Evolutionary conservation across 2,888 invertebrate species (phyloP), one percentile per base, ranked within the genome.

Genomic region (Muschampia plurimacula): DNA sequence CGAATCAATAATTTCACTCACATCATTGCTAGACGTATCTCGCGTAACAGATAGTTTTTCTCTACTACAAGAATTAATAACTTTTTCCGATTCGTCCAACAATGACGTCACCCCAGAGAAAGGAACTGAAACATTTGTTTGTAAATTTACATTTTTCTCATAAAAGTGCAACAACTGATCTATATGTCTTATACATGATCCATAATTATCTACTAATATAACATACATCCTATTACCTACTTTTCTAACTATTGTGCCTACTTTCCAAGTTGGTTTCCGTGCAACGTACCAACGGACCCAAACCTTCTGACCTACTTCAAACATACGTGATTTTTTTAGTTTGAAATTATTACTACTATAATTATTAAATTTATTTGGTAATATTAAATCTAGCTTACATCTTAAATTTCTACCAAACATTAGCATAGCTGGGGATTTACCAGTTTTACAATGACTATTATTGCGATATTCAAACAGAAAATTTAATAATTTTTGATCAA

Each of bases 341-440:
- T 60, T 36, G 0, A 8, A 0, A 10, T 60, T 6, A 57, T 57
- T 28, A 6, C 3, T n/a, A 60, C 36, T 60, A n/a, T 10, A 2
- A 32, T 60, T 22, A 28, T 67, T 28, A 68, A 44, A 15, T 41
- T 63, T 41, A 67, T 28, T 57, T 13, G 67, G 67, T 28, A 67
- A 57, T 28, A 22, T 67, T 57, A 41, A 64, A 28, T 63, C 62
- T 22, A 63, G 41, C 15, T 63, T 63, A 63, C 62, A 63, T 63
- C 65, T 36, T n/a, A 79, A 67, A 64, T 76, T 55, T 9, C 79
- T 59, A 12, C 79, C 79, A 41, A 79, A 77, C 77, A 77, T 78
- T 62, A 77, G 68, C 46, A 73, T 76, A 2, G 80, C 78, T 0
- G 78, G 78, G 9, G 77, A 72, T 32, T 70, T 65, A 2, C 76